phyloP scores from a whole-genome alignment of 2,797 vertebrate species.

The Tarsius wallacei region DNA sequence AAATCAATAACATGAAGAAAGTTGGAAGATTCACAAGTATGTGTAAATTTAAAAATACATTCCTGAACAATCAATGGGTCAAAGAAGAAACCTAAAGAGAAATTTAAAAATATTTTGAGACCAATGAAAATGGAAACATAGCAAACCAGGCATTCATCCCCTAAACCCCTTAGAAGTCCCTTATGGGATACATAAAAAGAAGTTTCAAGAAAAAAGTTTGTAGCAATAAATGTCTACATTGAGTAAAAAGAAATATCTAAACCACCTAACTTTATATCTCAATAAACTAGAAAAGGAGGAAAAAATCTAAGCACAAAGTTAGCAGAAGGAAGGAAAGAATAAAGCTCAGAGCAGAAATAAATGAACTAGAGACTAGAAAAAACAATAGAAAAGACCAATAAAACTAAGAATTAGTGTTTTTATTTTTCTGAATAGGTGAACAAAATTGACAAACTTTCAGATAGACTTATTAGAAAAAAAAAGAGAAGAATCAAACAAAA shows the following conservation, averaged over 20 bases:
- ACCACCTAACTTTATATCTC: too few species aligned
- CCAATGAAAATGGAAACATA: neutral
- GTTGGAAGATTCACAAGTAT: neutral
- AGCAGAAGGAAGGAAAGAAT: too few species aligned
- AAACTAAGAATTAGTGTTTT: neutral
- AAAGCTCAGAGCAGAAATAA: neutral
- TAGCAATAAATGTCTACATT: neutral
- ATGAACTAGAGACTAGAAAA: neutral
- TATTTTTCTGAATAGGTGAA: neutral
- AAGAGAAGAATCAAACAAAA: neutral
- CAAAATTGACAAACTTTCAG: neutral
- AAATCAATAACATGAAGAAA: neutral
- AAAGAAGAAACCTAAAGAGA: neutral
- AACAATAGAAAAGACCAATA: neutral
- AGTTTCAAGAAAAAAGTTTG: neutral
- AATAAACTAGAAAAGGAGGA: too few species aligned
- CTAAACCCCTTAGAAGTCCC: too few species aligned
- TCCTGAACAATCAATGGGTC: neutral
- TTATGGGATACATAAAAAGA: neutral
- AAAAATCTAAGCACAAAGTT: too few species aligned
- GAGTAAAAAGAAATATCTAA: neutral
- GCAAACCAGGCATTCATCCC: too few species aligned
- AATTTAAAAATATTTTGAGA: neutral
- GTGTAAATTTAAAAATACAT: neutral
- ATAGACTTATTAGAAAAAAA: neutral